phyloP scores from a whole-genome alignment of 2,888 invertebrate species.

The Pteria penguin region DNA sequence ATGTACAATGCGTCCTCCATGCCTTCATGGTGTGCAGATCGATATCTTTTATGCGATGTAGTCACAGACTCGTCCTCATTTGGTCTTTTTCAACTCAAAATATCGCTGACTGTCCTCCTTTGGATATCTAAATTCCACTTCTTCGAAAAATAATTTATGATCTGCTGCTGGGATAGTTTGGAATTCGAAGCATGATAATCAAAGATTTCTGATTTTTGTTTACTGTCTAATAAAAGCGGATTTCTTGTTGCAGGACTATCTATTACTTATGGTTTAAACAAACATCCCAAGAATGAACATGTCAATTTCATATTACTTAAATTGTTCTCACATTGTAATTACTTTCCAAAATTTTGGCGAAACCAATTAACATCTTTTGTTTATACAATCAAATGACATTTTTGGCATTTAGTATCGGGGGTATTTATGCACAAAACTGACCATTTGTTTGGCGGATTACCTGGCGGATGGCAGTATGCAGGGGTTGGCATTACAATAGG shows the following conservation, averaged over 20 bases:
- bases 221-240: background rate
- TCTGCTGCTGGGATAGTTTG: background rate
- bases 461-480: background rate
- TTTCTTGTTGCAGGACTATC: background rate
- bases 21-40: background rate
- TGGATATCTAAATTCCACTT: conserved; percentile 2
- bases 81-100: background rate
- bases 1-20: background rate
- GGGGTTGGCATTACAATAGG: background rate
- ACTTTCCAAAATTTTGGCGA: too few relatives aligned
- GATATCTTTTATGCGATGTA: conserved; percentile 12
- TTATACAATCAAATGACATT: too few relatives aligned
- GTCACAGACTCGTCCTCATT: too few relatives aligned
- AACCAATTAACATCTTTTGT: too few relatives aligned
- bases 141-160: conserved; percentile 3
- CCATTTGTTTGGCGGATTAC: background rate
- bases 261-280: too few relatives aligned
- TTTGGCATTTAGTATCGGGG: background rate
- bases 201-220: background rate
- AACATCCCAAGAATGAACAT: too few relatives aligned
- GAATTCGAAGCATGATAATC: background rate
- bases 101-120: conserved; percentile 15
- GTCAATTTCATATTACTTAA: too few relatives aligned
- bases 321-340: too few relatives aligned
- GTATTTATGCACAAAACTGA: background rate